Percentiles rank a stretch among this genome's conserved stretches.
phyloP scores from a whole-genome alignment of 1,140 invertebrate species.

The Papilio xuthus region DNA sequence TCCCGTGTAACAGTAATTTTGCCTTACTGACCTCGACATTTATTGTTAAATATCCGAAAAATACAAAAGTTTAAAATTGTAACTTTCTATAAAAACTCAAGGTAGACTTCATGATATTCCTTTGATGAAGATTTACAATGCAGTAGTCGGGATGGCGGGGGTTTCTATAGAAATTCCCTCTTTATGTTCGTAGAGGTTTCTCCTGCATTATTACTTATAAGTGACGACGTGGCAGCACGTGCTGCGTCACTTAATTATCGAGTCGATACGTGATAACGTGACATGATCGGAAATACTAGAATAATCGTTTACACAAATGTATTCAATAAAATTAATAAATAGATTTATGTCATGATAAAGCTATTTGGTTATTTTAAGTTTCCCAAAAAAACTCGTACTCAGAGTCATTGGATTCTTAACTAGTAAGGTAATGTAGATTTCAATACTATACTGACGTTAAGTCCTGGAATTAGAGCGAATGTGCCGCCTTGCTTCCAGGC shows the following conservation, averaged over 20 bases:
- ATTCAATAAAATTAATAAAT: background rate
- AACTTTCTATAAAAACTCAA: conserved; percentile 3
- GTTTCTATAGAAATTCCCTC: conserved; percentile 6
- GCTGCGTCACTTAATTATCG: conserved; percentile 33
- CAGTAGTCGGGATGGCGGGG: background rate
- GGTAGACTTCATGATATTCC: conserved; percentile 24
- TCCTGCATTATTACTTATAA: conserved; percentile 33
- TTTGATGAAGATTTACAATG: conserved; percentile 23
- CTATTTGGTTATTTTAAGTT: too few relatives aligned
- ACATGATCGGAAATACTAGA: background rate
- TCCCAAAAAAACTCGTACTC: background rate
- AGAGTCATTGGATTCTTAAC: background rate
- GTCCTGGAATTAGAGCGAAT: too few relatives aligned
- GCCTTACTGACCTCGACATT: too few relatives aligned
- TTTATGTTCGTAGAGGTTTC: conserved; percentile 37
- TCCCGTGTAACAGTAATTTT: too few relatives aligned
- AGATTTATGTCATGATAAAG: background rate
- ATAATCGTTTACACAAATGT: background rate
- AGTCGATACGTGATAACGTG: conserved; percentile 28
- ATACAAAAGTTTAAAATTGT: background rate
- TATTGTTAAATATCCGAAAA: background rate
- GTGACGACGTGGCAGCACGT: conserved; percentile 34
- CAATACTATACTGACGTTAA: too few relatives aligned
- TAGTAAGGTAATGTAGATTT: background rate
- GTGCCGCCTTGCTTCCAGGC: too few relatives aligned